Conservation (phyloP, 1,140 invertebrate genomes). For the Tetragnatha versicolor region DNA sequence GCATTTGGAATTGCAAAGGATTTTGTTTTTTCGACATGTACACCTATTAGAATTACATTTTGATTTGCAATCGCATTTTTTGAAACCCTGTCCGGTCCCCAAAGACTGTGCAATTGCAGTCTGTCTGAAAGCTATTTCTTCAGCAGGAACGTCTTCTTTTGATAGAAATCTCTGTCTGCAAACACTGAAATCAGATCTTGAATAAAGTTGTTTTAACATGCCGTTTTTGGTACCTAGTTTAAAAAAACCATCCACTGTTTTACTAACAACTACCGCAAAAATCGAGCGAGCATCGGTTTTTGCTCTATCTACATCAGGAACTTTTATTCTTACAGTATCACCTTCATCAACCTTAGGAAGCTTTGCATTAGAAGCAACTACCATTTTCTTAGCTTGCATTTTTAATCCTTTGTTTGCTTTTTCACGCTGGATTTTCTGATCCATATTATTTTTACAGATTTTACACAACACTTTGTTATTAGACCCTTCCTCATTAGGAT, state of each 20-base stretch:
- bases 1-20: slow-evolving; percentile 12
- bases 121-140: slow-evolving; percentile 46
- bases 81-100: slow-evolving; percentile 44
- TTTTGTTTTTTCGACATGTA: slow-evolving; percentile 2
- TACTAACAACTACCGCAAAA: slow-evolving; percentile 46
- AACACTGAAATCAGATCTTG: slow-evolving; percentile 52
- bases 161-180: slow-evolving; percentile 47
- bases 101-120: slow-evolving; percentile 39
- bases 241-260: slow-evolving; percentile 48
- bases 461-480: slow-evolving; percentile 52
- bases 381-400: slow-evolving; percentile 30
- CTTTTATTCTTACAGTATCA: slow-evolving; percentile 51
- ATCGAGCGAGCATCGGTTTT: slow-evolving; percentile 30
- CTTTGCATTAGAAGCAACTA: slow-evolving; percentile 11
- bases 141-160: slow-evolving; percentile 34
- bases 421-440: slow-evolving; percentile 43
- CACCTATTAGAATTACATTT: slow-evolving; percentile 10
- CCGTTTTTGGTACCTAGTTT: slow-evolving; percentile 46
- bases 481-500: slow-evolving; percentile 32
- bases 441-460: slow-evolving; percentile 50
- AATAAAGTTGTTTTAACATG: slow-evolving; percentile 48
- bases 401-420: slow-evolving; percentile 43
- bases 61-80: slow-evolving; percentile 14
- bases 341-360: slow-evolving; percentile 14
- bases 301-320: slow-evolving; percentile 33